Evolutionary conservation across 1,140 invertebrate species (phyloP).

Genomic region (Calephelis virginiensis): DNA sequence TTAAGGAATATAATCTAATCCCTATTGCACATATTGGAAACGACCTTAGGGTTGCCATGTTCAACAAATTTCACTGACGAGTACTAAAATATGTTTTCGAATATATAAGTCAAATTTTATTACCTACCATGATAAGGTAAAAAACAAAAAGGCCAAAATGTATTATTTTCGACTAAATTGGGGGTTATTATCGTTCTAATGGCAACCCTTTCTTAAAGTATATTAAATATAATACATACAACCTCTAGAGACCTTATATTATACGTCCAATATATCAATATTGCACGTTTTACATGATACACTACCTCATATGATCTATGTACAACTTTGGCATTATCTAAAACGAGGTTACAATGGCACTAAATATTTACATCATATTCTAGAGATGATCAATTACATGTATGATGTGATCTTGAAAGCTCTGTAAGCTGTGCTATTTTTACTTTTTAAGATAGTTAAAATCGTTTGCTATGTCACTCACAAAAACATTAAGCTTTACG

Average conservation of each 20-base stretch:
- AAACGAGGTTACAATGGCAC: constrained; percentile 67
- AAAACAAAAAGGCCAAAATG: too few species aligned
- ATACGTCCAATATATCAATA: constrained; percentile 3
- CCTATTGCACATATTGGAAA: constrained; percentile 4
- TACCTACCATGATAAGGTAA: too few species aligned
- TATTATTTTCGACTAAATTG: too few species aligned
- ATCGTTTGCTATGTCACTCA: too few species aligned
- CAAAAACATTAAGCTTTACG: too few species aligned
- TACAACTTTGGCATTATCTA: constrained; percentile 73
- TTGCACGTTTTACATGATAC: constrained; percentile 17
- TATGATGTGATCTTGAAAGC: neutral
- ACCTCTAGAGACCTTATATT: constrained; percentile 39
- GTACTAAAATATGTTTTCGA: too few species aligned
- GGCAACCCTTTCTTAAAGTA: constrained; percentile 11
- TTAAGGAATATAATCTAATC: constrained; percentile 12
- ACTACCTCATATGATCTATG: constrained; percentile 29
- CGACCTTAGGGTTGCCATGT: constrained; percentile 2
- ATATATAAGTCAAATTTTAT: too few species aligned
- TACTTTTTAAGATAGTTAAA: too few species aligned
- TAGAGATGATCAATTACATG: constrained; percentile 28
- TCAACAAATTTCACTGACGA: neutral
- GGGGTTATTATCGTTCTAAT: neutral
- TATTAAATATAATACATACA: constrained; percentile 39
- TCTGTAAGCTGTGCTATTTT: neutral
- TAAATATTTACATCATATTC: constrained; percentile 68